Percentiles rank a stretch among this genome's conserved stretches.
Conservation (phyloP, 2,888 invertebrate species). For the Chouioia cunea region DNA sequence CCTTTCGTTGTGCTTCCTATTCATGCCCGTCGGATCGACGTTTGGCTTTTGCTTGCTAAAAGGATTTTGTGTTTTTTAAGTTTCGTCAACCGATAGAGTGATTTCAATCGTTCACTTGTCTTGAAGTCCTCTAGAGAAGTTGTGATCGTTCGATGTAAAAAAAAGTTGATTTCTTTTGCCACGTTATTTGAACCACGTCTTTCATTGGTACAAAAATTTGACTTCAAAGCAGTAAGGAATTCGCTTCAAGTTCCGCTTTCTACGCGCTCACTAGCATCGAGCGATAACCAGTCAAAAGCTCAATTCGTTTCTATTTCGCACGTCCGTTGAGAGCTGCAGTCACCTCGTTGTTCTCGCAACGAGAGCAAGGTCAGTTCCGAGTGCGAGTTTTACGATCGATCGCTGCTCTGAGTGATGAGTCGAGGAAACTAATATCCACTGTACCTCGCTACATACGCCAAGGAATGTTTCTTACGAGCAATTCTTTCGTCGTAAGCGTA, state of each 20-base stretch:
- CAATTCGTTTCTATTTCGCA: constrained; percentile 3
- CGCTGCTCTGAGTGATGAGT: constrained; percentile 26
- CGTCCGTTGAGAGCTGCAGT: not conserved
- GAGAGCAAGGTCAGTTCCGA: constrained; percentile 38
- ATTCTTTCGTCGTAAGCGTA: no score
- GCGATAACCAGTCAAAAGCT: not conserved
- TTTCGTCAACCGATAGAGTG: no score
- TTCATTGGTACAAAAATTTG: no score
- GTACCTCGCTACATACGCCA: no score
- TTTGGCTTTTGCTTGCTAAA: not conserved
- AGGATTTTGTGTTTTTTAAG: not conserved
- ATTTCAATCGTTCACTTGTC: no score
- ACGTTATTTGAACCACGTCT: not conserved
- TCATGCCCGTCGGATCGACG: constrained; percentile 2
- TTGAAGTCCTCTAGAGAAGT: constrained; percentile 1
- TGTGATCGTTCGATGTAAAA: not conserved
- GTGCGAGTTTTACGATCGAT: constrained; percentile 38
- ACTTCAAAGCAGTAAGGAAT: no score
- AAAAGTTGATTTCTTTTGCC: constrained; percentile 35
- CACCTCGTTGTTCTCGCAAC: constrained; percentile 14
- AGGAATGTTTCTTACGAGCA: no score
- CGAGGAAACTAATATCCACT: not conserved
- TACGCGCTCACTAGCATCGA: no score
- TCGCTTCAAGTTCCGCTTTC: no score
- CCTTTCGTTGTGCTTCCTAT: not conserved